phyloP scores from a whole-genome alignment of 2,888 invertebrate genomes.

The Tinea semifulvella region DNA sequence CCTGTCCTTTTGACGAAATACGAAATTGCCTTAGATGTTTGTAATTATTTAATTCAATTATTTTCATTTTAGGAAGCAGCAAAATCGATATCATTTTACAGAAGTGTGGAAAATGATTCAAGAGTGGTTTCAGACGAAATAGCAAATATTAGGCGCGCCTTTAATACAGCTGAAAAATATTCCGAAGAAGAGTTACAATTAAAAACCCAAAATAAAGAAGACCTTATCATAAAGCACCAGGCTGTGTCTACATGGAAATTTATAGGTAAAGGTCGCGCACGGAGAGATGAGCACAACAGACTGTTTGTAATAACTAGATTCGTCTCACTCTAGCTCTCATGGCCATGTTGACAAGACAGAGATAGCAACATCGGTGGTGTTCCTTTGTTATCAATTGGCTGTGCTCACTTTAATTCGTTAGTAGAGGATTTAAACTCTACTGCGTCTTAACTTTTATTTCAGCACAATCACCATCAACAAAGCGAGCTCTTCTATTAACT shows the following conservation, averaged over 20 bases:
- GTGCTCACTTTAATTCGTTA: too few species aligned
- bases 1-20: too few species aligned
- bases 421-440: too few species aligned
- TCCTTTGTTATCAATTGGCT: too few species aligned
- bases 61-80: slow-evolving; percentile 45
- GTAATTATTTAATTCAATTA: too few species aligned
- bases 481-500: slow-evolving; percentile 5
- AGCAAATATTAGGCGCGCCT: background rate
- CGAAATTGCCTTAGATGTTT: background rate
- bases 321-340: too few species aligned
- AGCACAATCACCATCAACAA: slow-evolving; percentile 9
- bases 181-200: background rate
- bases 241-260: background rate
- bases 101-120: slow-evolving; percentile 26
- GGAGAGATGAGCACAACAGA: too few species aligned
- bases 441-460: background rate
- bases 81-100: slow-evolving; percentile 35
- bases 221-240: background rate
- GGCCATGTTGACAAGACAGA: too few species aligned
- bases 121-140: slow-evolving; percentile 24
- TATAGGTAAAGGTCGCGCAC: too few species aligned
- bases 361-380: too few species aligned
- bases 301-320: too few species aligned
- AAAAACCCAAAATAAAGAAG: background rate
- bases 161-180: background rate